These are phyloP conservation scores for Chromobotia macracanthus DNA, from an alignment of 2,797 vertebrate species.

Conservation along the genomic window DNA sequence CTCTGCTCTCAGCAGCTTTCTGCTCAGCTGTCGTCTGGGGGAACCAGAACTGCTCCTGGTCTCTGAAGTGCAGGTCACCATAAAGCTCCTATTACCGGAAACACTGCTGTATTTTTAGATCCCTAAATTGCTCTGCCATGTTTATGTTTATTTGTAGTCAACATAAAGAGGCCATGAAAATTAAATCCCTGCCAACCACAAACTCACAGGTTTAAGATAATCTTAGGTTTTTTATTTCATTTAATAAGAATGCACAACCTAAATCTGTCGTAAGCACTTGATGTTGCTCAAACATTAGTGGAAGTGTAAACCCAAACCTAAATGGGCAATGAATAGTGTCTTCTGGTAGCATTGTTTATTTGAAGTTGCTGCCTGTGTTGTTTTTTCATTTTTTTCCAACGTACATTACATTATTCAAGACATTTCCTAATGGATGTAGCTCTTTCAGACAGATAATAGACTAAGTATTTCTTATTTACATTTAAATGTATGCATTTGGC, in stretches of 20 bases:
- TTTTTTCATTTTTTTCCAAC: not conserved
- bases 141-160: conserved; percentile 57
- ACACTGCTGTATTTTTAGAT: conserved; percentile 61
- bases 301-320: too few relatives aligned
- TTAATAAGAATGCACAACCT: not conserved
- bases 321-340: not conserved
- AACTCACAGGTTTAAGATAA: not conserved
- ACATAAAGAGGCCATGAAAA: conserved; percentile 10
- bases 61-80: conserved; percentile 48
- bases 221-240: not conserved
- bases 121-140: conserved; percentile 48
- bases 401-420: too few relatives aligned
- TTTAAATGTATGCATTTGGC: too few relatives aligned
- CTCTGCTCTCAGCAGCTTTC: conserved; percentile 63
- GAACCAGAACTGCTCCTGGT: conserved; percentile 65
- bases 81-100: conserved; percentile 74
- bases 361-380: not conserved
- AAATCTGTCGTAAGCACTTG: not conserved
- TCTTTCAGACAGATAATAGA: too few relatives aligned
- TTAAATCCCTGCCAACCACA: not conserved
- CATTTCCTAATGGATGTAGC: too few relatives aligned
- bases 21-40: conserved; percentile 80
- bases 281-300: not conserved
- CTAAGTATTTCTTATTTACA: too few relatives aligned
- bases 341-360: not conserved